Conservation (phyloP, 2,797 vertebrate genomes). For the Ispidina picta region DNA sequence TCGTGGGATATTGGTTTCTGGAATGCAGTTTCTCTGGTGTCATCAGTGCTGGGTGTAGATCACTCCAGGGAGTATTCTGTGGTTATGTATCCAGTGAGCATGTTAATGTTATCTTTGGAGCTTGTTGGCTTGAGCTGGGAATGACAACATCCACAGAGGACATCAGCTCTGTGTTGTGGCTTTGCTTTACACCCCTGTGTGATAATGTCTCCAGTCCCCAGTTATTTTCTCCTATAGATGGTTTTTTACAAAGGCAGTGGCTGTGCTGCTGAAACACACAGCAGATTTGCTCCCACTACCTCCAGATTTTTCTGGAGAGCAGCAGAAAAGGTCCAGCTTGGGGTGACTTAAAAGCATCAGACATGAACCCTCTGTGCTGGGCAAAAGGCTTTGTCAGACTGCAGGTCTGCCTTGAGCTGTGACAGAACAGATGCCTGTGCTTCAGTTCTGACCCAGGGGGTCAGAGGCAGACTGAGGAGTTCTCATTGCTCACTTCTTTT, state of each 20-base stretch:
- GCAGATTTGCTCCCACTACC: background rate
- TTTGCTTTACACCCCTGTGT: slow-evolving; percentile 8
- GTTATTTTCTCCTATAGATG: background rate
- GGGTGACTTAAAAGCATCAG: background rate
- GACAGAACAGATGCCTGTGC: background rate
- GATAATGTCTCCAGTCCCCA: background rate
- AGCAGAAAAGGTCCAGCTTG: background rate
- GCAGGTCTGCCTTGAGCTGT: background rate
- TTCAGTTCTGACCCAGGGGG: background rate
- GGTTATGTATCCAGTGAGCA: slow-evolving; percentile 21
- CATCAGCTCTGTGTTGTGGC: slow-evolving; percentile 38
- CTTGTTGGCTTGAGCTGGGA: slow-evolving; percentile 7
- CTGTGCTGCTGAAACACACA: background rate
- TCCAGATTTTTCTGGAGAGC: background rate
- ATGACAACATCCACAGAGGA: background rate
- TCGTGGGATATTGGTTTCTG: slow-evolving; percentile 64
- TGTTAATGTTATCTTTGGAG: slow-evolving; percentile 48
- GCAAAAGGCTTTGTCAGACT: background rate
- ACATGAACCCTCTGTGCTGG: background rate
- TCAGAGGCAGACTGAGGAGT: background rate
- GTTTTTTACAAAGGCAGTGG: background rate
- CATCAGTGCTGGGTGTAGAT: slow-evolving; percentile 69
- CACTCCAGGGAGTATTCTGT: slow-evolving; percentile 64
- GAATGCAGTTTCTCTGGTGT: slow-evolving; percentile 78
- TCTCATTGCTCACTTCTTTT: background rate